Percentiles rank a stretch among this genome's conserved stretches.
Evolutionary conservation across 2,888 invertebrate genomes (phyloP).

Genomic region (Lasius platythorax): DNA sequence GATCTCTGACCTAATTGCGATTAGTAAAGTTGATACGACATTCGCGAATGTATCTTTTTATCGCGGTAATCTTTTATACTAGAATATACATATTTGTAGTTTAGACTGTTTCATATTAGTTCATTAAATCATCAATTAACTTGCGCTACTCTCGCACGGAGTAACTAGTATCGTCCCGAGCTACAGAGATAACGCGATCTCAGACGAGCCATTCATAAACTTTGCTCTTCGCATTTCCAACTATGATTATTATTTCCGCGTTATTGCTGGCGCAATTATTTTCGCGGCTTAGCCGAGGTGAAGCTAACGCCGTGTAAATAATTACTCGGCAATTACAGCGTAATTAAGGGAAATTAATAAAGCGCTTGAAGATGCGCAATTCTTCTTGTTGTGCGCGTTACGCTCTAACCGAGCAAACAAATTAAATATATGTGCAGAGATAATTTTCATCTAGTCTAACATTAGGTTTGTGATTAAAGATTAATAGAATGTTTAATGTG

Average conservation of each 20-base stretch:
- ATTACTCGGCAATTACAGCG: slow-evolving; percentile 52
- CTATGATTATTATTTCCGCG: slow-evolving; percentile 50
- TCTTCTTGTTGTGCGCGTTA: slow-evolving; percentile 35
- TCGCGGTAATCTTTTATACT: background rate
- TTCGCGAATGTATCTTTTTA: background rate
- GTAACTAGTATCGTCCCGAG: slow-evolving; percentile 2
- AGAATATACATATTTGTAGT: background rate
- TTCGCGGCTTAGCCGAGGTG: slow-evolving; percentile 48
- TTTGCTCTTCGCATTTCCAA: slow-evolving; percentile 51
- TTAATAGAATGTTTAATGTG: background rate
- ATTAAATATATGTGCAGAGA: slow-evolving; percentile 14
- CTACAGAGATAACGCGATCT: slow-evolving; percentile 47
- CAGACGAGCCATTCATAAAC: slow-evolving; percentile 50
- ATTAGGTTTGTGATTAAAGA: background rate
- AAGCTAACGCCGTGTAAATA: slow-evolving; percentile 52
- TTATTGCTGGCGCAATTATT: slow-evolving; percentile 53
- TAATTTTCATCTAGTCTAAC: background rate
- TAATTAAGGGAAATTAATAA: slow-evolving; percentile 56
- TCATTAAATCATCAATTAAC: slow-evolving; percentile 28
- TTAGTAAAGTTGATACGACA: background rate
- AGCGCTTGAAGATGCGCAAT: slow-evolving; percentile 25
- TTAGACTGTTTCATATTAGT: background rate
- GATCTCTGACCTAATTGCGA: background rate
- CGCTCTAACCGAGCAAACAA: background rate
- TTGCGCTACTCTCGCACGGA: background rate